phyloP scores from a whole-genome alignment of 2,797 vertebrate genomes.

The Melanotaenia nigrans region DNA sequence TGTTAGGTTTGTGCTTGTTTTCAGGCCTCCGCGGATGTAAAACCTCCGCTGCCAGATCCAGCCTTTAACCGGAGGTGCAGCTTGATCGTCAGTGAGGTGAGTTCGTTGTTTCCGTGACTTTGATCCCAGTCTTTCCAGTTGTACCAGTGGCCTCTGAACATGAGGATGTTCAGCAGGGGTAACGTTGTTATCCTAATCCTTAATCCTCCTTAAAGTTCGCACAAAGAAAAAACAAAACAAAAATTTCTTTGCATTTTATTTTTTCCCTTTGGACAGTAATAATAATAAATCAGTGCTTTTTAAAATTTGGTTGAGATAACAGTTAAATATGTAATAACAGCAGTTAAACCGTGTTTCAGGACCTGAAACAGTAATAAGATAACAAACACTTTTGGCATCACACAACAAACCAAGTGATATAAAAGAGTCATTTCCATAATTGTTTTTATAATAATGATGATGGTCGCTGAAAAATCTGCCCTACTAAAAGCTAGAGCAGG shows the following conservation, averaged over 20 bases:
- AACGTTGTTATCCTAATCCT: background rate
- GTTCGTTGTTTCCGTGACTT: conserved; percentile 13
- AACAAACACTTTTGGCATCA: no score
- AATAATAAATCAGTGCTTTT: background rate
- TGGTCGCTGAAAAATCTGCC: no score
- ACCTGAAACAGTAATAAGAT: no score
- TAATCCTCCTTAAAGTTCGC: no score
- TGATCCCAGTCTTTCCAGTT: no score
- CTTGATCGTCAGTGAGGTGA: conserved; percentile 67
- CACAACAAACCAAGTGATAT: no score
- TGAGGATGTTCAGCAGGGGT: background rate
- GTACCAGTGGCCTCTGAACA: background rate
- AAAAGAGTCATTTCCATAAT: background rate
- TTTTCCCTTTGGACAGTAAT: background rate
- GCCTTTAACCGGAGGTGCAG: conserved; percentile 73
- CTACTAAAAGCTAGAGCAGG: no score
- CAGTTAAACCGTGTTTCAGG: no score
- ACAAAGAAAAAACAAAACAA: no score
- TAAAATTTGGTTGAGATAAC: background rate
- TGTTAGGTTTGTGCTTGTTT: background rate
- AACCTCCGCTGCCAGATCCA: conserved; percentile 60
- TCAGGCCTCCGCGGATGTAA: conserved; percentile 37
- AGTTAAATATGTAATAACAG: no score
- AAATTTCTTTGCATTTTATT: background rate
- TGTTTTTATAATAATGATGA: no score